Percentiles rank a stretch among this genome's conserved stretches.
These are phyloP conservation scores for Arctia plantaginis DNA, from an alignment of 2,888 invertebrate genomes.

Conservation along the genomic window DNA sequence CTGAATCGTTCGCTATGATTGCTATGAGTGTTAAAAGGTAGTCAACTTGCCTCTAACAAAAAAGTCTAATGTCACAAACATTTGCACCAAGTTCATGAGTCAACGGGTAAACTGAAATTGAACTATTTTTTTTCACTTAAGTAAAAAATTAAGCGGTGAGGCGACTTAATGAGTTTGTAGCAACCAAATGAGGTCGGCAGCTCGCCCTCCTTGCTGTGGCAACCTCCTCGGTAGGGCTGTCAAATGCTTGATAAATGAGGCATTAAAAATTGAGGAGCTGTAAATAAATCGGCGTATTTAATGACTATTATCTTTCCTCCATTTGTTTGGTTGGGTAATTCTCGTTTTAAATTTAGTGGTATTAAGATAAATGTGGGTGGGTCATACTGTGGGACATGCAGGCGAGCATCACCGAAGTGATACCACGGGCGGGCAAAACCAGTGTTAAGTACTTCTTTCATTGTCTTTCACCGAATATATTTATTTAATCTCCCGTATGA, in stretches of 20 bases:
- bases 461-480: too few species aligned
- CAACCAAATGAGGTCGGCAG: constrained; percentile 58
- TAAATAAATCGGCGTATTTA: constrained; percentile 5
- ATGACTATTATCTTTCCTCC: not conserved
- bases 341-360: not conserved
- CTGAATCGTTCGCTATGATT: not conserved
- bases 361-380: not conserved
- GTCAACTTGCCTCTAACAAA: not conserved
- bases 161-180: constrained; percentile 65
- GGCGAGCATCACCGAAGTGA: too few species aligned
- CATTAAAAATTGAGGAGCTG: not conserved
- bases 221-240: constrained; percentile 39
- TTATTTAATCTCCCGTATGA: too few species aligned
- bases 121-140: constrained; percentile 62
- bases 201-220: constrained; percentile 35
- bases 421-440: too few species aligned
- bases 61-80: constrained; percentile 9
- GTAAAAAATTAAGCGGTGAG: constrained; percentile 70
- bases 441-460: too few species aligned
- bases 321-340: not conserved
- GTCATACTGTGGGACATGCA: not conserved
- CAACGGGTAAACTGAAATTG: constrained; percentile 38
- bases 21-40: constrained; percentile 1
- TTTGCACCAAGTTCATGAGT: constrained; percentile 22
- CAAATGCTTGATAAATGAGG: constrained; percentile 7